Base-by-base conservation (phyloP, 2,797 vertebrate genomes). In the Spondyliosoma cantharus region DNA sequence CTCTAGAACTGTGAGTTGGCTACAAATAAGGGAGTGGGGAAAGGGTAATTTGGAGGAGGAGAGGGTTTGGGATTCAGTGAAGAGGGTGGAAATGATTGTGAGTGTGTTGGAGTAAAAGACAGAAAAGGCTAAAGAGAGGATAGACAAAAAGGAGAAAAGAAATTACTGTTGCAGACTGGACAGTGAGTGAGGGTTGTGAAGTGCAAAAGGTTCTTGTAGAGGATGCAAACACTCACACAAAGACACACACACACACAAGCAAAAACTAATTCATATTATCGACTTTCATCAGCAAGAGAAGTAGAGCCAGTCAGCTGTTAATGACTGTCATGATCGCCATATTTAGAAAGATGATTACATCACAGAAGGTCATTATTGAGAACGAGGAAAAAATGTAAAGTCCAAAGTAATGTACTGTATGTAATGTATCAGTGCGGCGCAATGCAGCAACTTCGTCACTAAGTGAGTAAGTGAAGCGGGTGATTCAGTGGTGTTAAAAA, bases 1-100 rank as follows among this genome's bases (percentile, higher is more conserved):
- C 2, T 90, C 93, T 3, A 96, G 95, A 90, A 97, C 97, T 22
- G 97, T 98, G 86, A 96, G 97, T 95, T 56, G 37, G 66, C 80
- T 71, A 27, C 69, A 68, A 76, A 84, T 48, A 58, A 82, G 37
- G 24, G 63, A 60, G 17, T 20, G 49, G 49, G 42, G 22, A 58
- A 46, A 74, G 65, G 27, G 52, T 49, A 54, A 43, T 77, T 79
- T 3, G 24, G 53, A 72, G 50, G 53, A 62, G 27, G 19, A 53
- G 59, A 65, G 32, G 50, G 48, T 8, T 37, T 16, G 25, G 67
- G 78, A 17, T 84, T 74, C 32, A 81, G 24, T 59, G 66, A 56
- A 43, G 19, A 52, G n/a, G 11, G 22, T 17, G 37, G 53, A 67
- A 82, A 78, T 75, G 61, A 75, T 63, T 37, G 37, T 13, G 45